These are phyloP conservation scores for Pseudeuparius sepicola DNA, from an alignment of 2,888 invertebrate species.

Conservation along the genomic window DNA sequence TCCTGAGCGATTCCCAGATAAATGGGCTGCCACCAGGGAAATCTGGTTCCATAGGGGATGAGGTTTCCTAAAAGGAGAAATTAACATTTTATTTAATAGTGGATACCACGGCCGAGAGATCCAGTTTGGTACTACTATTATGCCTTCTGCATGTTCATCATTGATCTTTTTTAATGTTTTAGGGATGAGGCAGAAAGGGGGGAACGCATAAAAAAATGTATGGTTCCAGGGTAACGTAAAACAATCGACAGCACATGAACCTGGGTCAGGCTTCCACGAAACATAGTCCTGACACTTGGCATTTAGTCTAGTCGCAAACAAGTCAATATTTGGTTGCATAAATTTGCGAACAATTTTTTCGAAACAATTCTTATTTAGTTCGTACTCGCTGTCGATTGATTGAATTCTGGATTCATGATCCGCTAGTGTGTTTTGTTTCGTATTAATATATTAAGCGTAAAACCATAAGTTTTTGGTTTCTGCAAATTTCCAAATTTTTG, in stretches of 20 bases:
- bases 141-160: conserved; percentile 25
- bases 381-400: conserved; percentile 14
- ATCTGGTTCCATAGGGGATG: conserved; percentile 23
- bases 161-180: conserved; percentile 27
- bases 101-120: conserved; percentile 29
- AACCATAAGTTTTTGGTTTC: conserved; percentile 22
- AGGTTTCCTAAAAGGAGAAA: conserved; percentile 24
- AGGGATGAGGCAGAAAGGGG: conserved; percentile 26
- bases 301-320: conserved; percentile 25
- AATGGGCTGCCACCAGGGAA: conserved; percentile 26
- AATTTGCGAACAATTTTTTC: conserved; percentile 16
- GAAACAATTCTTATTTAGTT: conserved; percentile 9
- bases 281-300: conserved; percentile 25
- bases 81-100: conserved; percentile 25
- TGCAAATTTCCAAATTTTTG: conserved; percentile 17
- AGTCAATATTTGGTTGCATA: conserved; percentile 22
- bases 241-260: conserved; percentile 23
- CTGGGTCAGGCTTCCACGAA: conserved; percentile 25
- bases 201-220: conserved; percentile 26
- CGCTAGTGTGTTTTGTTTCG: conserved; percentile 26
- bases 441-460: conserved; percentile 26
- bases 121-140: conserved; percentile 28
- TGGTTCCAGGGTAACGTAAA: conserved; percentile 23
- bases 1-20: conserved; percentile 24
- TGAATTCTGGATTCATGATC: conserved; percentile 21